phyloP scores from a whole-genome alignment of 1,140 invertebrate species.

The Ceratina japonica region DNA sequence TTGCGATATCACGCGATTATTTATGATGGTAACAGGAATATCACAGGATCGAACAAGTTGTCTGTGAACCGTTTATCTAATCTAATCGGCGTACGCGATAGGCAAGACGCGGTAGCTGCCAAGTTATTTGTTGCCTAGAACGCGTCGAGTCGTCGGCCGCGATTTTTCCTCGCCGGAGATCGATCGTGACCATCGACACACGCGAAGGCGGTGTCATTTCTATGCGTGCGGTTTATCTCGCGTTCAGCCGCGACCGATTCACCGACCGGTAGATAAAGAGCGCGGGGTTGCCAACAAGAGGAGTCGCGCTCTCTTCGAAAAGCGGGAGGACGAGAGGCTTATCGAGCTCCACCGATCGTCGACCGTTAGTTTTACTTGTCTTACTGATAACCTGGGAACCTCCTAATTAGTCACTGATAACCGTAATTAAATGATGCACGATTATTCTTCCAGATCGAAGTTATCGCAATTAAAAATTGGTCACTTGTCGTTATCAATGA shows the following conservation, averaged over 20 bases:
- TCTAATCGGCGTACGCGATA: background rate
- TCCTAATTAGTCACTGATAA: too few species aligned
- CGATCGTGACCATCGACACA: constrained; percentile 31
- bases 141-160: background rate
- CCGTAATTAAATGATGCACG: too few species aligned
- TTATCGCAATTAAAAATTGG: too few species aligned
- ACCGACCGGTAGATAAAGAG: constrained; percentile 28
- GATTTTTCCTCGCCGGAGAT: background rate
- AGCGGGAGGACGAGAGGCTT: background rate
- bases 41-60: too few species aligned
- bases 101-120: background rate
- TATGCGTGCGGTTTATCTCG: constrained; percentile 10
- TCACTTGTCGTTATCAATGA: too few species aligned
- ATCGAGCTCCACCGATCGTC: background rate
- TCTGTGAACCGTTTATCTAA: background rate
- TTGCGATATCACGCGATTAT: too few species aligned
- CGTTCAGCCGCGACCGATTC: constrained; percentile 12
- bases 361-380: constrained; percentile 2
- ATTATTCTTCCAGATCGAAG: too few species aligned
- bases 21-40: too few species aligned
- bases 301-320: constrained; percentile 1
- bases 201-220: constrained; percentile 26
- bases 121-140: background rate
- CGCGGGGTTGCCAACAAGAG: constrained; percentile 38
- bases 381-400: background rate